Conservation (phyloP, 2,797 vertebrate species). For the Sarcoramphus papa region DNA sequence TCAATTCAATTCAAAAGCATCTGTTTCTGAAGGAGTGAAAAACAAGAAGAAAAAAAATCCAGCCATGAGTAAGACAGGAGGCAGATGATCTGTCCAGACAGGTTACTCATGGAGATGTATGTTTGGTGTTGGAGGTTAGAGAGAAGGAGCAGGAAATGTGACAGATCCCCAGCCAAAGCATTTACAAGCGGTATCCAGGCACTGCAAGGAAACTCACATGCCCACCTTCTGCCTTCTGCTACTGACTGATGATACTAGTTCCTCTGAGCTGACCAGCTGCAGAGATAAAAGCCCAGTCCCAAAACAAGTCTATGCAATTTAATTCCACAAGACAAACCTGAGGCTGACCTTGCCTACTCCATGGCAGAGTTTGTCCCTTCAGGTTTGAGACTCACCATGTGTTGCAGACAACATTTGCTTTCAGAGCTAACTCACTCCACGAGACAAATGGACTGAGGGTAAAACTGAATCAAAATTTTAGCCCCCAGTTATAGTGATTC, state of each 20-base stretch:
- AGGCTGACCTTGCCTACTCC: neutral
- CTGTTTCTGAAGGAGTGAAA: neutral
- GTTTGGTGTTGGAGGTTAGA: neutral
- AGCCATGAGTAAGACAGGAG: neutral
- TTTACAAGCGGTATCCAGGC: neutral
- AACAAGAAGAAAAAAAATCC: neutral
- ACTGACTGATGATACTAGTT: neutral
- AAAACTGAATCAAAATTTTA: neutral
- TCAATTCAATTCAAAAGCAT: neutral
- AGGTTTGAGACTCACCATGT: neutral
- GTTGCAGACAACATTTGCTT: neutral
- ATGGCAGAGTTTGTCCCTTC: neutral
- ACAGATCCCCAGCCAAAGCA: neutral
- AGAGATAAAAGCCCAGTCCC: neutral
- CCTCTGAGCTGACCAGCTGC: neutral
- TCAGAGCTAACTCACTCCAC: neutral
- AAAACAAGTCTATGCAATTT: neutral
- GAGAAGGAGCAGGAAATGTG: neutral
- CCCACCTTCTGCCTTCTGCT: neutral
- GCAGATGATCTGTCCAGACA: neutral
- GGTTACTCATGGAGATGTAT: neutral
- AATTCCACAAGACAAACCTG: neutral
- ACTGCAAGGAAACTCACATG: neutral
- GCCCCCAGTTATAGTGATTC: neutral
- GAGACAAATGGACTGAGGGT: neutral